These are phyloP conservation scores for Bufotes viridis DNA, from an alignment of 2,797 vertebrate species.

Conservation along the genomic window DNA sequence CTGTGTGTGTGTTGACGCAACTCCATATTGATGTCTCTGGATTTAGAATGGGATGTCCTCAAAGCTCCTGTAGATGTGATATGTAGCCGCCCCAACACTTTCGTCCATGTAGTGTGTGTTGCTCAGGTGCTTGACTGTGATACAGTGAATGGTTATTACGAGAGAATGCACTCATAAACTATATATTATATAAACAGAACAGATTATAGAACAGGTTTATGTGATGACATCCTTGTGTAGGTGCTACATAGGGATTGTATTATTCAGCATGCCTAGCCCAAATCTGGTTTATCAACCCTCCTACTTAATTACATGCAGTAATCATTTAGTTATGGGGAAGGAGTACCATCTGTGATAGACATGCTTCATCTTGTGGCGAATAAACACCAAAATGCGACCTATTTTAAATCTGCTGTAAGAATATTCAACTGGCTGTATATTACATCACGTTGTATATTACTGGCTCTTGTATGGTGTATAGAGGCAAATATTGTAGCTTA, in stretches of 20 bases:
- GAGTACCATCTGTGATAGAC: conserved; percentile 68
- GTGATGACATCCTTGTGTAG: conserved; percentile 29
- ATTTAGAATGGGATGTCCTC: no score
- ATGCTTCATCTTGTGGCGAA: conserved; percentile 68
- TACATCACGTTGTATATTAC: not conserved
- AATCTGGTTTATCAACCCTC: conserved; percentile 66
- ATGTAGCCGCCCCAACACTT: no score
- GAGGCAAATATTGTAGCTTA: not conserved
- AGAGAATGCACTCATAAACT: not conserved
- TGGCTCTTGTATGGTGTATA: not conserved
- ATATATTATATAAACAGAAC: not conserved
- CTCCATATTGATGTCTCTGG: no score
- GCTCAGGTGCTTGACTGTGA: not conserved
- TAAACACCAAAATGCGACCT: conserved; percentile 8
- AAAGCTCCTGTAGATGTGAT: no score
- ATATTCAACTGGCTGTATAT: not conserved
- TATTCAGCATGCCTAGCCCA: conserved; percentile 68
- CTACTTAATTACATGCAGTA: conserved; percentile 69
- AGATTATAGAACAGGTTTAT: conserved; percentile 51
- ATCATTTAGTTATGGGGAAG: conserved; percentile 71
- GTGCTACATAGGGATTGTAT: not conserved
- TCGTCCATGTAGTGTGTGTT: not conserved
- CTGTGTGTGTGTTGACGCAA: no score
- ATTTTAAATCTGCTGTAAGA: not conserved
- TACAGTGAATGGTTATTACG: not conserved